Conservation (phyloP, 2,888 invertebrate species). For the Scaptodrosophila latifasciaeformis region DNA sequence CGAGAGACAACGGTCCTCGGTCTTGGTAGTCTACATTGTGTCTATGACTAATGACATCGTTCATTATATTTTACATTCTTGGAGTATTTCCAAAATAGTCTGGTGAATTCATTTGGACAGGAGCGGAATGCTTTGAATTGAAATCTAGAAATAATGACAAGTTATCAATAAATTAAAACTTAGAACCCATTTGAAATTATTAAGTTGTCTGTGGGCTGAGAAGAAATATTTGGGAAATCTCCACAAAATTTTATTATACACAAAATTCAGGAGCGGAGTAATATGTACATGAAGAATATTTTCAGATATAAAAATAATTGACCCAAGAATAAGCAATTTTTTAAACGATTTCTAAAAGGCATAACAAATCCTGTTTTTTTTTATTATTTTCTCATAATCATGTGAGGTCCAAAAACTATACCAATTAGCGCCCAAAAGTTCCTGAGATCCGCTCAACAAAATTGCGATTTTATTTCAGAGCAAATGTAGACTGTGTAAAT, state of each 20-base stretch:
- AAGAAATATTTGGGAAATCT: too few species aligned
- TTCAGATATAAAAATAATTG: too few species aligned
- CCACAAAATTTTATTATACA: too few species aligned
- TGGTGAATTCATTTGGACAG: conserved; percentile 25
- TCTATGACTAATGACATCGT: conserved; percentile 73
- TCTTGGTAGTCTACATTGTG: conserved; percentile 59
- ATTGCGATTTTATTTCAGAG: conserved; percentile 27
- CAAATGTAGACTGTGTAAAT: conserved; percentile 55
- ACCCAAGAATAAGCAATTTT: neutral
- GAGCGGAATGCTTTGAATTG: conserved; percentile 23
- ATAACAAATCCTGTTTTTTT: conserved; percentile 37
- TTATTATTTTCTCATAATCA: too few species aligned
- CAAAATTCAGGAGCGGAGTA: neutral
- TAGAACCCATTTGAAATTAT: too few species aligned
- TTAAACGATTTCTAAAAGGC: neutral
- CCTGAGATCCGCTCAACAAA: too few species aligned
- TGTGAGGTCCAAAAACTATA: too few species aligned
- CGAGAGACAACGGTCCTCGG: conserved; percentile 33
- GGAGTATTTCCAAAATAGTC: conserved; percentile 61
- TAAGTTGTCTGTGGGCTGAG: too few species aligned
- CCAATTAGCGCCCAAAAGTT: too few species aligned
- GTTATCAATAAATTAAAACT: too few species aligned
- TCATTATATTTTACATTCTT: conserved; percentile 71
- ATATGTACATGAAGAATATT: too few species aligned
- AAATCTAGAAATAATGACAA: too few species aligned